Percentiles rank a stretch among this genome's conserved stretches.
phyloP scores from a whole-genome alignment of 2,113 vertebrate species.

The Mormyrus iriodes region DNA sequence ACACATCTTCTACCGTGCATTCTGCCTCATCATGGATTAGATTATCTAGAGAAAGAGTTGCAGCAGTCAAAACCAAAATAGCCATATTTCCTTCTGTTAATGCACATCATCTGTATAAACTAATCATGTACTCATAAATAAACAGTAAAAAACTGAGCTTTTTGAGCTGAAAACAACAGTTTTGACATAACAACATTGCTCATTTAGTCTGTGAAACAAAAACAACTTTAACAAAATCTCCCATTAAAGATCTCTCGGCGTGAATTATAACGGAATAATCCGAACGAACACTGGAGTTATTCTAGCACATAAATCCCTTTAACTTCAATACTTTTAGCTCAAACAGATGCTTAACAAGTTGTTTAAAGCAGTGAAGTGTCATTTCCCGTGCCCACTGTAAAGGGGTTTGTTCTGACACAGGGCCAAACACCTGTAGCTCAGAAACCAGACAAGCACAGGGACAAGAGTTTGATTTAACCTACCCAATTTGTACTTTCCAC shows the following conservation, averaged over 20 bases:
- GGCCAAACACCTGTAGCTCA: not conserved
- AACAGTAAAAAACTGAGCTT: not conserved
- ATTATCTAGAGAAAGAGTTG: not conserved
- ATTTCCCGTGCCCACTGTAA: not conserved
- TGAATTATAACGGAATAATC: not conserved
- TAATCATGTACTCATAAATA: not conserved
- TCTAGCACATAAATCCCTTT: not conserved
- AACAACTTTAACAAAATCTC: not conserved
- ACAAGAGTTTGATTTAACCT: not conserved
- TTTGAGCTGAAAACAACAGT: not conserved
- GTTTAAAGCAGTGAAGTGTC: not conserved
- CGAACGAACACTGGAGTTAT: not conserved
- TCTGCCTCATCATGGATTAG: not conserved
- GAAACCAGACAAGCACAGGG: not conserved
- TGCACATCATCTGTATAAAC: not conserved
- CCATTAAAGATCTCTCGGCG: not conserved
- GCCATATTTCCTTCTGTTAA: not conserved
- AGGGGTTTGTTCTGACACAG: not conserved
- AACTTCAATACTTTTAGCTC: not conserved
- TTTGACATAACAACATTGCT: not conserved
- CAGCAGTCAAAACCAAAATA: not conserved
- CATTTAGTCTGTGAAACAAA: not conserved
- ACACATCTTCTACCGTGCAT: not conserved
- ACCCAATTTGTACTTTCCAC: not conserved
- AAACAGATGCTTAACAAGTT: not conserved